These are phyloP conservation scores for Mimumesa dahlbomi DNA, from an alignment of 2,888 invertebrate genomes.

Conservation along the genomic window DNA sequence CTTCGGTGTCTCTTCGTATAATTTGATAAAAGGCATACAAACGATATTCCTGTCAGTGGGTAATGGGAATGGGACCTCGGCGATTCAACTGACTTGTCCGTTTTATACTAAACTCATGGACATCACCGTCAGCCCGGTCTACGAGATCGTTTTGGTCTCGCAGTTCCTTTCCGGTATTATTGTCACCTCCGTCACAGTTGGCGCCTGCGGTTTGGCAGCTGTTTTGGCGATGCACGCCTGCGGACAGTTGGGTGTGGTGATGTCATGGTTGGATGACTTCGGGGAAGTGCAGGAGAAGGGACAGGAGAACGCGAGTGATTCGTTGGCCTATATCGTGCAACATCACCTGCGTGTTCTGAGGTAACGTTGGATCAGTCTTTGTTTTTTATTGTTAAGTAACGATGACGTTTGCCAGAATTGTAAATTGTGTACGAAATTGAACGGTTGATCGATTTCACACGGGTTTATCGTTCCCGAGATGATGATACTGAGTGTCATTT, in stretches of 20 bases:
- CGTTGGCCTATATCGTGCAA: slow-evolving; percentile 36
- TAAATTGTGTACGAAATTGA: too few species aligned
- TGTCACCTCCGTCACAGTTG: slow-evolving; percentile 45
- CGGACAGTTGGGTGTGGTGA: slow-evolving; percentile 59
- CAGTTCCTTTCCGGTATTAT: slow-evolving; percentile 53
- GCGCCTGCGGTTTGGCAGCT: slow-evolving; percentile 54
- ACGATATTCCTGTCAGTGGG: slow-evolving; percentile 24
- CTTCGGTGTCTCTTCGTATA: slow-evolving; percentile 56
- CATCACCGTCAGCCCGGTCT: slow-evolving; percentile 36
- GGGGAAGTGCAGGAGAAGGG: slow-evolving; percentile 16
- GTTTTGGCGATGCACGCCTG: slow-evolving; percentile 58
- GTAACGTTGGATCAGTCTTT: neutral
- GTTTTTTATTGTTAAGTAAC: neutral
- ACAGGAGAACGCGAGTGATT: neutral
- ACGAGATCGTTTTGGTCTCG: slow-evolving; percentile 55
- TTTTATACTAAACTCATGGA: slow-evolving; percentile 58
- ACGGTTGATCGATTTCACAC: neutral
- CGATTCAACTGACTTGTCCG: slow-evolving; percentile 52
- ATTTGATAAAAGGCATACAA: slow-evolving; percentile 51
- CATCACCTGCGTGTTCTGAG: slow-evolving; percentile 45
- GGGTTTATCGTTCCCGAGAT: neutral
- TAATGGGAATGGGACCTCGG: slow-evolving; percentile 47
- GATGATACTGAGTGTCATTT: neutral
- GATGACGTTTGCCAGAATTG: too few species aligned
- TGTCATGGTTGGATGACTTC: slow-evolving; percentile 44